These are phyloP conservation scores for Argynnis bischoffii DNA, from an alignment of 2,888 invertebrate species.

Conservation along the genomic window DNA sequence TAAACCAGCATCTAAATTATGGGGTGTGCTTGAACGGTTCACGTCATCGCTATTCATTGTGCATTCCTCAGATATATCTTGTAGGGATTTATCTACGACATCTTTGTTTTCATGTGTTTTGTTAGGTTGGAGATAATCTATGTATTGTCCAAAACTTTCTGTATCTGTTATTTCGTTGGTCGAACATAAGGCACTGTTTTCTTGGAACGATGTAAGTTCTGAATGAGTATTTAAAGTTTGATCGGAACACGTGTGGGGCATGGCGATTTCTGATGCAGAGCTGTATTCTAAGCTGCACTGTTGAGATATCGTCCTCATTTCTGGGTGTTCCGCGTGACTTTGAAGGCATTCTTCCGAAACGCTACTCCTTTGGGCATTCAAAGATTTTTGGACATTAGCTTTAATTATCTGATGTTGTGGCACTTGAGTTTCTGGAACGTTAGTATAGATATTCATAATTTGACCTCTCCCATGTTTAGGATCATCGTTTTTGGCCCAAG, in stretches of 20 bases:
- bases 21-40: conserved; percentile 62
- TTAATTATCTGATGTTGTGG: conserved; percentile 83
- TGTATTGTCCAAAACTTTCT: conserved; percentile 78
- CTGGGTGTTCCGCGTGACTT: conserved; percentile 71
- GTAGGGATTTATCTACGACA: conserved; percentile 66
- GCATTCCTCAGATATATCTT: conserved; percentile 76
- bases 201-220: conserved; percentile 74
- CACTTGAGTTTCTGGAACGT: conserved; percentile 83
- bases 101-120: conserved; percentile 65
- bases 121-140: conserved; percentile 69
- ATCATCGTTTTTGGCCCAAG: conserved; percentile 68
- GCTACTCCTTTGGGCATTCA: conserved; percentile 66
- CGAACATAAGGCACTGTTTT: conserved; percentile 76
- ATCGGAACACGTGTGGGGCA: conserved; percentile 78
- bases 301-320: conserved; percentile 86
- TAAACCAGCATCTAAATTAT: conserved; percentile 50
- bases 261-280: conserved; percentile 81
- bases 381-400: conserved; percentile 59
- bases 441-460: conserved; percentile 84
- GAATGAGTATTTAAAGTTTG: conserved; percentile 77
- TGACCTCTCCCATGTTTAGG: conserved; percentile 62
- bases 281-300: conserved; percentile 88
- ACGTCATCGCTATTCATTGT: conserved; percentile 75
- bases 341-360: conserved; percentile 75
- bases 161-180: conserved; percentile 79